Percentiles rank a stretch among this genome's conserved stretches.
These are phyloP conservation scores for Panagrolaimus sp. DNA, from an alignment of 1,140 invertebrate species.

Conservation along the genomic window DNA sequence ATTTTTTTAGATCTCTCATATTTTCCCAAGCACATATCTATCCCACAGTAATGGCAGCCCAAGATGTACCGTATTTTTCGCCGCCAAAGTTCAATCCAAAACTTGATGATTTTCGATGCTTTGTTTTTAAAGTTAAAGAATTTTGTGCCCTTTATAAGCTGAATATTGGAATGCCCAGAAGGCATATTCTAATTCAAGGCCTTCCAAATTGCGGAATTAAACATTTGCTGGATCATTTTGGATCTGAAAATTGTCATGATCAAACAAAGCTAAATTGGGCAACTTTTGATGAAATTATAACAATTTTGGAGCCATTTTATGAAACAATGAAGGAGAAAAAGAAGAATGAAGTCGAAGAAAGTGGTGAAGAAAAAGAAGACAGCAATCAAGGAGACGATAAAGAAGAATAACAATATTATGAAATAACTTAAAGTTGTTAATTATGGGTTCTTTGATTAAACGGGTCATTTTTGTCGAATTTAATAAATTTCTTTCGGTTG, in stretches of 20 bases:
- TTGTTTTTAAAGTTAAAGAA: slow-evolving; percentile 1
- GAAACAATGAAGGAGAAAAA: too few species aligned
- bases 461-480: too few species aligned
- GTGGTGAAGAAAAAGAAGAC: too few species aligned
- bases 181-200: slow-evolving; percentile 1
- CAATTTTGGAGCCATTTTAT: background rate
- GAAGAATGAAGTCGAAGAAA: too few species aligned
- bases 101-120: slow-evolving; percentile 3
- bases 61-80: background rate
- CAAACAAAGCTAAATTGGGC: background rate
- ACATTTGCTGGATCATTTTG: slow-evolving; percentile 6
- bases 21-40: too few species aligned
- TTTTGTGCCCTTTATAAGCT: slow-evolving; percentile 13
- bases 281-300: slow-evolving; percentile 6
- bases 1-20: too few species aligned
- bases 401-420: too few species aligned
- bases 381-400: too few species aligned
- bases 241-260: background rate
- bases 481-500: too few species aligned
- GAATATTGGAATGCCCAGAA: background rate
- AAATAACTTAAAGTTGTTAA: too few species aligned
- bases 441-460: too few species aligned
- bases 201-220: background rate
- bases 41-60: background rate
- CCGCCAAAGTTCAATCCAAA: background rate